Evolutionary conservation across 2,888 invertebrate genomes (phyloP).

Genomic region (Platycnemis pennipes): DNA sequence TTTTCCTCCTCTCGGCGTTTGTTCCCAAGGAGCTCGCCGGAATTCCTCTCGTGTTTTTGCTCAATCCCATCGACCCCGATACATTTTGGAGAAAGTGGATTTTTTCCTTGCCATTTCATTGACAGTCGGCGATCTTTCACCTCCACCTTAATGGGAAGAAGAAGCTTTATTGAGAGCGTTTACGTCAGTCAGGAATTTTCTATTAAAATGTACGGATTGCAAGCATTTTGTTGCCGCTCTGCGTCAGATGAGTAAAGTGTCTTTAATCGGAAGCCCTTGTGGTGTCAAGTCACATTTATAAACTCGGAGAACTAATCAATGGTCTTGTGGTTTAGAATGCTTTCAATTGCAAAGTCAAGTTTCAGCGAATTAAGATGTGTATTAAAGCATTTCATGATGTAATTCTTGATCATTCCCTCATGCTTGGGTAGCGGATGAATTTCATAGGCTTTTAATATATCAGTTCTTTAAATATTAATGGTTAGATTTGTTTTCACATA

Average conservation of each 20-base stretch:
- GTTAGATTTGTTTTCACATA: no score
- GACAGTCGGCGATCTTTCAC: constrained; percentile 23
- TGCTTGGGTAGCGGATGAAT: no score
- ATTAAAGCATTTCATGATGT: no score
- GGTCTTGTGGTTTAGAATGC: background rate
- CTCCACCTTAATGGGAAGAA: background rate
- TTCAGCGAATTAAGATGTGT: no score
- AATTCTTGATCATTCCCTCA: no score
- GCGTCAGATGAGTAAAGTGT: background rate
- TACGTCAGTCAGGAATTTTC: background rate
- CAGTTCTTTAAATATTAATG: no score
- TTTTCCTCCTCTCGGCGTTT: constrained; percentile 14
- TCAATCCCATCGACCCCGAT: constrained; percentile 36
- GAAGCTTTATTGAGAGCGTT: background rate
- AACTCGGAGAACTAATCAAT: background rate
- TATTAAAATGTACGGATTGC: background rate
- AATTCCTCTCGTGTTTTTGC: constrained; percentile 55
- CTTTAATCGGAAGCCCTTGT: background rate
- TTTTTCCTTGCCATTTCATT: constrained; percentile 46
- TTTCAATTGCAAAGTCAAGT: no score
- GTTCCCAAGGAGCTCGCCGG: constrained; percentile 39
- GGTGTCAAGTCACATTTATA: background rate
- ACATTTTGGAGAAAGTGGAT: constrained; percentile 50
- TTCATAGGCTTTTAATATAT: no score
- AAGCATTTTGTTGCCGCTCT: background rate